phyloP scores from a whole-genome alignment of 2,888 invertebrate genomes.

The Gari tellinella region DNA sequence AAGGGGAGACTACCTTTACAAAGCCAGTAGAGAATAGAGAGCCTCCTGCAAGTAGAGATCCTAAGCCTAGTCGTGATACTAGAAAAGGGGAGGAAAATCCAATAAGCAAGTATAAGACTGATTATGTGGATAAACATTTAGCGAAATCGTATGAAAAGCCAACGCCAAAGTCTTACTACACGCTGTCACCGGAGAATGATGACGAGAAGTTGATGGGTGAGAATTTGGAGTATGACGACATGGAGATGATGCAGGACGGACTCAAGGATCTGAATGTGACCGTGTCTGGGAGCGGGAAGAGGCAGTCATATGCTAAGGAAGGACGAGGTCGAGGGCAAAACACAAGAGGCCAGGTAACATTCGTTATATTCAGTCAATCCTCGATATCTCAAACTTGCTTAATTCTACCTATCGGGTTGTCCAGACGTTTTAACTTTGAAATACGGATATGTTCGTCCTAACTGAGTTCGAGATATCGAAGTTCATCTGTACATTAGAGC shows the following conservation, averaged over 20 bases:
- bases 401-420: no score
- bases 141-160: slow-evolving; percentile 37
- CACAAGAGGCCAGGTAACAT: slow-evolving; percentile 1
- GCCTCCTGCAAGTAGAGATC: neutral
- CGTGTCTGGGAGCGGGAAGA: slow-evolving; percentile 39
- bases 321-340: slow-evolving; percentile 5
- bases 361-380: no score
- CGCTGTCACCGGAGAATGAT: slow-evolving; percentile 45
- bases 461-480: no score
- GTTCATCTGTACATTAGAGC: no score
- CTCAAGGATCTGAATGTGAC: slow-evolving; percentile 47
- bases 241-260: slow-evolving; percentile 4
- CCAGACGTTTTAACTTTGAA: no score
- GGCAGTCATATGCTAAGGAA: slow-evolving; percentile 43
- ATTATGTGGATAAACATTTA: neutral
- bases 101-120: no score
- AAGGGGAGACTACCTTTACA: neutral
- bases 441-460: no score
- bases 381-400: no score
- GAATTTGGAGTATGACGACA: slow-evolving; percentile 30
- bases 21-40: slow-evolving; percentile 7
- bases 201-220: slow-evolving; percentile 33
- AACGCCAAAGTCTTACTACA: slow-evolving; percentile 55
- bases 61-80: no score
- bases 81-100: no score